Conservation (phyloP, 2,888 invertebrate genomes). For the Incurvaria masculella region DNA sequence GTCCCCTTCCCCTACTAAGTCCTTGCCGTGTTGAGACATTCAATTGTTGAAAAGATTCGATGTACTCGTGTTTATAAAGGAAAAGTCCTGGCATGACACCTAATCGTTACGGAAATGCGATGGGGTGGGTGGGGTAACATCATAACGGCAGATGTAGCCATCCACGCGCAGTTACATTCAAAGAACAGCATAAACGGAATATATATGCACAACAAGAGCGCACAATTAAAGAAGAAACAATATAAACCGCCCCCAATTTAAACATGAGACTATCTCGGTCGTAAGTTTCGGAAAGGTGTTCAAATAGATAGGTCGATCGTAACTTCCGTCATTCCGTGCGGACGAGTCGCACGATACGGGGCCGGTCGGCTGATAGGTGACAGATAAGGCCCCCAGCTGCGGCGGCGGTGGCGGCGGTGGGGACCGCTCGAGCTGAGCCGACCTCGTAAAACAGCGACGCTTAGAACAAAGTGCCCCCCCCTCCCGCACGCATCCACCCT, state of each 20-base stretch:
- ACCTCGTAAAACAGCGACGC: background rate
- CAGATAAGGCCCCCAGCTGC: background rate
- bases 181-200: background rate
- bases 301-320: background rate
- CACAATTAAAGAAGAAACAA: background rate
- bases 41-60: background rate
- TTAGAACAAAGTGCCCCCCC: background rate
- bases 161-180: background rate
- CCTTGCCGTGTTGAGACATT: slow-evolving; percentile 2
- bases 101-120: too few relatives aligned
- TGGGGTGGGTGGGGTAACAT: background rate
- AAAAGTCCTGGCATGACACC: too few relatives aligned
- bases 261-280: background rate
- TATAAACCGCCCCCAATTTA: background rate
- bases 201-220: background rate
- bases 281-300: background rate
- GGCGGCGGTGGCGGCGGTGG: too few relatives aligned
- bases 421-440: background rate
- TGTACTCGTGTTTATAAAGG: too few relatives aligned
- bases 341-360: background rate
- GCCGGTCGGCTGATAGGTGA: background rate
- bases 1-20: too few relatives aligned
- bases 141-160: background rate
- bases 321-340: background rate
- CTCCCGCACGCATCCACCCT: background rate